These are phyloP conservation scores for Rhynchopsitta pachyrhyncha DNA, from an alignment of 2,113 vertebrate species.

Conservation along the genomic window DNA sequence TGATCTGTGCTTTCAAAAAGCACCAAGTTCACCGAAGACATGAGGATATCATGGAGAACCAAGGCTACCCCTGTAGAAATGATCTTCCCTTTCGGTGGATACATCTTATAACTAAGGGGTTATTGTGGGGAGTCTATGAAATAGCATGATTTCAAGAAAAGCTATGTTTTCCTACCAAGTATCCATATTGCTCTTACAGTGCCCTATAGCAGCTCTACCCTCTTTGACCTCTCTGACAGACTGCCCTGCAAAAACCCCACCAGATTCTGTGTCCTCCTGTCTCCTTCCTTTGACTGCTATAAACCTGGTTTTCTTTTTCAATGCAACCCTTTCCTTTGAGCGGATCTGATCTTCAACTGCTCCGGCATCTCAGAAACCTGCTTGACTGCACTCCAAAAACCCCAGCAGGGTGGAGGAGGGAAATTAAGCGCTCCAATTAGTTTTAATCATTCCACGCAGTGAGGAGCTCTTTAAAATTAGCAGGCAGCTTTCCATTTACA, in stretches of 20 bases:
- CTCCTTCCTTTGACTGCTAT: background rate
- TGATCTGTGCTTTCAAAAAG: background rate
- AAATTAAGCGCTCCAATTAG: slow-evolving; percentile 71
- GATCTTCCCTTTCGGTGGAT: background rate
- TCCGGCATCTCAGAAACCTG: slow-evolving; percentile 50
- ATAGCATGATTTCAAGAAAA: background rate
- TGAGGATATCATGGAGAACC: background rate
- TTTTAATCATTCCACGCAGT: slow-evolving; percentile 54
- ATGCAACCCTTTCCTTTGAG: slow-evolving; percentile 13
- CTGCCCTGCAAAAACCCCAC: background rate
- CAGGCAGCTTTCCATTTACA: slow-evolving; percentile 51
- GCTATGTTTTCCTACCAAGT: background rate
- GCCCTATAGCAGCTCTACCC: background rate
- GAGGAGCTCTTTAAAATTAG: slow-evolving; percentile 56
- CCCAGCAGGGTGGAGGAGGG: slow-evolving; percentile 31
- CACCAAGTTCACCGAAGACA: background rate
- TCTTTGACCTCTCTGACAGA: background rate
- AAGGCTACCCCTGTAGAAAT: background rate
- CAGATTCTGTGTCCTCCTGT: background rate
- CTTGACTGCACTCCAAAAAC: slow-evolving; percentile 61
- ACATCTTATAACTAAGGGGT: background rate
- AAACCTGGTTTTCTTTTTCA: slow-evolving; percentile 14
- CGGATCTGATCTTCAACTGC: slow-evolving; percentile 44
- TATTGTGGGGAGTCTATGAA: background rate
- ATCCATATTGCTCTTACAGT: background rate